These are phyloP conservation scores for Drosophila infuscata DNA, from an alignment of 2,888 invertebrate genomes.

Conservation along the genomic window DNA sequence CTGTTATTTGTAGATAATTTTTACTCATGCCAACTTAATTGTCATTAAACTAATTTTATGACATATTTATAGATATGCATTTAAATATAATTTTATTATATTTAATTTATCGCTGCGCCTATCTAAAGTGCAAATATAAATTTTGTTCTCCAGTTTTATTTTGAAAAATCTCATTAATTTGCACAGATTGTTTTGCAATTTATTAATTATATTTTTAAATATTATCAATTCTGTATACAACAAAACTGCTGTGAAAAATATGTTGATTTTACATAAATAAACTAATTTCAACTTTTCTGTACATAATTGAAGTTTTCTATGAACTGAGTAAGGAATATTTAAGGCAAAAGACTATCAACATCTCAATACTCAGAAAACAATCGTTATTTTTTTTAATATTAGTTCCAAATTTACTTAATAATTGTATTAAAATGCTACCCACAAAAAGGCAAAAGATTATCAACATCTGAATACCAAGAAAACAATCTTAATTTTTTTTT, in stretches of 20 bases:
- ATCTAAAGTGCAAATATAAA: neutral
- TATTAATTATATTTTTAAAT: too few relatives aligned
- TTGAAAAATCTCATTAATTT: neutral
- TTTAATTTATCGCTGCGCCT: neutral
- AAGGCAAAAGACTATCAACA: too few relatives aligned
- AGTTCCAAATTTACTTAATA: neutral
- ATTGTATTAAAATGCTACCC: neutral
- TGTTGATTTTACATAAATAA: neutral
- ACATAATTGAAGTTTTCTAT: too few relatives aligned
- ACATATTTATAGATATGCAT: neutral
- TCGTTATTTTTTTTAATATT: too few relatives aligned
- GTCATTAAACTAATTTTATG: accelerated
- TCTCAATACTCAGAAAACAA: too few relatives aligned
- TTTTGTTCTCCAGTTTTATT: neutral
- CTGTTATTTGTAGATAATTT: neutral
- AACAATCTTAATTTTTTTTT: neutral
- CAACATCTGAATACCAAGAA: neutral
- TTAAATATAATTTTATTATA: neutral
- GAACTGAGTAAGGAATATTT: neutral
- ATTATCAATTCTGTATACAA: neutral
- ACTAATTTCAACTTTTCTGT: neutral
- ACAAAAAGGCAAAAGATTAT: neutral
- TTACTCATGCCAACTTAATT: neutral
- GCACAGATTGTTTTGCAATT: neutral
- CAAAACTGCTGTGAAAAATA: neutral